phyloP scores from a whole-genome alignment of 1,140 invertebrate species.

The Caenorhabditis latens region DNA sequence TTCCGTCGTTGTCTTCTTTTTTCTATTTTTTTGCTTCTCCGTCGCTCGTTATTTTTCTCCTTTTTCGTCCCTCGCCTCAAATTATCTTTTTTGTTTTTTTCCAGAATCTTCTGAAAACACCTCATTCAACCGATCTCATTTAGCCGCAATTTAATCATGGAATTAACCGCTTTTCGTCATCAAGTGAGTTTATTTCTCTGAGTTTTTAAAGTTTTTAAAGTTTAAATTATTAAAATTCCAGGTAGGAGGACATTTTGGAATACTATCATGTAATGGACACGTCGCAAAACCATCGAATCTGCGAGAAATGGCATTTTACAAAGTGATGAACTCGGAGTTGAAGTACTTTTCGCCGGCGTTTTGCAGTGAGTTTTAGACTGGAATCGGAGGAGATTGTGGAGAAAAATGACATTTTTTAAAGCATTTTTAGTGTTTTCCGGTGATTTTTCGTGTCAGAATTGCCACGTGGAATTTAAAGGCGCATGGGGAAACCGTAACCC shows the following conservation, averaged over 20 bases:
- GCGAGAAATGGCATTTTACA: constrained; percentile 74
- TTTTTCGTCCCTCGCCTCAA: neutral
- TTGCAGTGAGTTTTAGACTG: constrained; percentile 70
- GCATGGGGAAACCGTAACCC: too few relatives aligned
- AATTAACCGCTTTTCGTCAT: constrained; percentile 55
- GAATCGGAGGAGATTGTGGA: too few relatives aligned
- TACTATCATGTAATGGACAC: constrained; percentile 73
- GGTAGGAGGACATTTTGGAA: constrained; percentile 77
- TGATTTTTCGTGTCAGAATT: too few relatives aligned
- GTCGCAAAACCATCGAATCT: constrained; percentile 76
- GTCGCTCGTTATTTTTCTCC: neutral
- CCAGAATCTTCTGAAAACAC: constrained; percentile 2
- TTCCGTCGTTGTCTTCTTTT: neutral
- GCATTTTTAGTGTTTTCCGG: too few relatives aligned
- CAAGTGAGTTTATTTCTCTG: constrained; percentile 11
- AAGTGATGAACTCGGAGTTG: constrained; percentile 66
- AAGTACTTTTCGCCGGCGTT: constrained; percentile 72
- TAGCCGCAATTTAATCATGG: constrained; percentile 42
- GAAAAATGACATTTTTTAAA: too few relatives aligned
- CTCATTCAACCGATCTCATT: constrained; percentile 11
- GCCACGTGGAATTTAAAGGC: too few relatives aligned
- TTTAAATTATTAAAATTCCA: constrained; percentile 63
- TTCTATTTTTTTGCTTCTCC: neutral
- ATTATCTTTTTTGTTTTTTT: neutral
- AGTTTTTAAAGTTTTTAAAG: neutral